Evolutionary conservation across 2,888 invertebrate species (phyloP).

Genomic region (Caradrina clavipalpis): DNA sequence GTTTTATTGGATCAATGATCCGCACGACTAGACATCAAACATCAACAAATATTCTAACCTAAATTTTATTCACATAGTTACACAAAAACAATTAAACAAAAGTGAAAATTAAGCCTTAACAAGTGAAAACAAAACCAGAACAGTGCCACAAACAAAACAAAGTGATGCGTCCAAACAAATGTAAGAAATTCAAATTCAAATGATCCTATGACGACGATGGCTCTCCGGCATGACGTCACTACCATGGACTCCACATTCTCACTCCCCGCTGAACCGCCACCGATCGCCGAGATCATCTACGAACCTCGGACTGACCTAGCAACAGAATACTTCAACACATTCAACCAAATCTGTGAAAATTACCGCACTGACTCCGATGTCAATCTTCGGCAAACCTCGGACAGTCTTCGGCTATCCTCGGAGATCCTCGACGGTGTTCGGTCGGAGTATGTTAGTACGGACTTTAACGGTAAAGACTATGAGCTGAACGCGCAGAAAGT

Average conservation of each 20-base stretch:
- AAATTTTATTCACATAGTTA: constrained; percentile 13
- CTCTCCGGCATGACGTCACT: constrained; percentile 80
- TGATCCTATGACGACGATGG: constrained; percentile 75
- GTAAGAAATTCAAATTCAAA: constrained; percentile 84
- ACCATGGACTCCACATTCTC: constrained; percentile 85
- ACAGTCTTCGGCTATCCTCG: constrained; percentile 81
- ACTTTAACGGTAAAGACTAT: constrained; percentile 70
- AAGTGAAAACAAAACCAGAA: constrained; percentile 47
- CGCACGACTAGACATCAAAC: constrained; percentile 10
- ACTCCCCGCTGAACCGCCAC: constrained; percentile 91
- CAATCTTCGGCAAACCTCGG: constrained; percentile 84
- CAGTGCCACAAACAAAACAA: constrained; percentile 52
- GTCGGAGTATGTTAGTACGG: constrained; percentile 76
- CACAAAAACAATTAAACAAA: constrained; percentile 18
- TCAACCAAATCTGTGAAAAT: constrained; percentile 87
- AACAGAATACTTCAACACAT: constrained; percentile 86
- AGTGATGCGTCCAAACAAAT: constrained; percentile 80
- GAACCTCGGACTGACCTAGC: constrained; percentile 84
- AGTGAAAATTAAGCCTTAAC: constrained; percentile 21
- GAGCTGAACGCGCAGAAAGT: constrained; percentile 79
- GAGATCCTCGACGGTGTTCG: constrained; percentile 83
- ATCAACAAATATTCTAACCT: background rate
- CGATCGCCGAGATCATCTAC: constrained; percentile 81
- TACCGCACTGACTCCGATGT: constrained; percentile 81
- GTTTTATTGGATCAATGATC: background rate